These are phyloP conservation scores for Lutraria lutraria DNA, from an alignment of 2,888 invertebrate species.

Conservation along the genomic window DNA sequence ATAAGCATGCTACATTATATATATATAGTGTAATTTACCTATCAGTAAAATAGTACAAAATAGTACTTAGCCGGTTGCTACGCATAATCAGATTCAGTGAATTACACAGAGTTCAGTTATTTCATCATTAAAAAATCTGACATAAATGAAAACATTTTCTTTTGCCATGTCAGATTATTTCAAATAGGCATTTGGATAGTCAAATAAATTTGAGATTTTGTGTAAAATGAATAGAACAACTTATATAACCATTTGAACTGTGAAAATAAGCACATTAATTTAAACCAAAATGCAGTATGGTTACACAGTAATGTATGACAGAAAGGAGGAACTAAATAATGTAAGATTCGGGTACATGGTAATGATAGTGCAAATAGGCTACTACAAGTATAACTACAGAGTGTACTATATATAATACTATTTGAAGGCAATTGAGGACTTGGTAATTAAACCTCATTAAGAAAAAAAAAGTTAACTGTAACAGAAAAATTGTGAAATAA, in stretches of 20 bases:
- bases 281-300: neutral
- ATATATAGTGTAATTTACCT: neutral
- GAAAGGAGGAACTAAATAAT: neutral
- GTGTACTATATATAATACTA: neutral
- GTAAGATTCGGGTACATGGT: neutral
- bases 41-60: neutral
- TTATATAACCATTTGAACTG: too few relatives aligned
- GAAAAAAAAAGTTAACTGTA: neutral
- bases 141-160: too few relatives aligned
- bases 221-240: too few relatives aligned
- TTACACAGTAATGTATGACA: neutral
- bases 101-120: too few relatives aligned
- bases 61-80: too few relatives aligned
- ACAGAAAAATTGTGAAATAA: too few relatives aligned
- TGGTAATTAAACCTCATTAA: neutral
- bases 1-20: neutral
- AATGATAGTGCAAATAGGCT: slow-evolving; percentile 6
- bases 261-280: too few relatives aligned
- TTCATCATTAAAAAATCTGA: too few relatives aligned
- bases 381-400: neutral
- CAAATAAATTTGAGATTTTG: too few relatives aligned
- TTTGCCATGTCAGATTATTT: too few relatives aligned
- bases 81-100: neutral
- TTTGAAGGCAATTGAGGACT: neutral
- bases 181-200: too few relatives aligned